phyloP scores from a whole-genome alignment of 1,140 invertebrate species.

The Periplaneta americana region DNA sequence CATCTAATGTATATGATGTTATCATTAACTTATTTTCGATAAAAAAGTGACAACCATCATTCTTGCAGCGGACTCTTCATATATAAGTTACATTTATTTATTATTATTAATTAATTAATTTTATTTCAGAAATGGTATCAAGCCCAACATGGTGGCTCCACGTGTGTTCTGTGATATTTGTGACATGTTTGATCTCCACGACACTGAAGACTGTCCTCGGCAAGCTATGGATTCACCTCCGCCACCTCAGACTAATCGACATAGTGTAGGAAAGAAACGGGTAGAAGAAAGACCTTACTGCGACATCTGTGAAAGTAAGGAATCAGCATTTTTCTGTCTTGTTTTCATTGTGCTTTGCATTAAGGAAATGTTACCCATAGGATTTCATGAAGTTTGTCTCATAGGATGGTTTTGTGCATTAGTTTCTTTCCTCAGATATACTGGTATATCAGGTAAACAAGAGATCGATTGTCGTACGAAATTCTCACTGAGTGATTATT shows the following conservation, averaged over 20 bases:
- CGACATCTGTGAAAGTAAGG: conserved; percentile 83
- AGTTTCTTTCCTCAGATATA: no score
- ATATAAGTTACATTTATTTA: no score
- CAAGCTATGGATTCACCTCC: conserved; percentile 61
- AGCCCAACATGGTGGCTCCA: conserved; percentile 50
- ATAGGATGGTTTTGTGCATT: no score
- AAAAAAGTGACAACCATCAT: no score
- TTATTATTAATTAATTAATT: no score
- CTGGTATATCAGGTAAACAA: no score
- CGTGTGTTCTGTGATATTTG: conserved; percentile 96
- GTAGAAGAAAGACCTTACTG: conserved; percentile 73
- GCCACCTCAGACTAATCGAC: conserved; percentile 35
- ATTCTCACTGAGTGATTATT: no score
- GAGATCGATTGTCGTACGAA: no score
- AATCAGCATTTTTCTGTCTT: background rate
- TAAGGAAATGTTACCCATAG: background rate
- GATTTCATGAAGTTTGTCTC: conserved; percentile 25
- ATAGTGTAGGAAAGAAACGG: conserved; percentile 37
- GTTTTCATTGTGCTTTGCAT: background rate
- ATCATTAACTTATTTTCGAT: no score
- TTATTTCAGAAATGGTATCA: conserved; percentile 36
- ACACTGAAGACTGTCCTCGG: conserved; percentile 93
- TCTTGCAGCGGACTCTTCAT: no score
- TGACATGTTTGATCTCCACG: conserved; percentile 92
- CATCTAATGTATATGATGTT: no score